Percentiles rank a stretch among this genome's conserved stretches.
Conservation (phyloP, 2,888 invertebrate species). For the Drosophila koepferae region DNA sequence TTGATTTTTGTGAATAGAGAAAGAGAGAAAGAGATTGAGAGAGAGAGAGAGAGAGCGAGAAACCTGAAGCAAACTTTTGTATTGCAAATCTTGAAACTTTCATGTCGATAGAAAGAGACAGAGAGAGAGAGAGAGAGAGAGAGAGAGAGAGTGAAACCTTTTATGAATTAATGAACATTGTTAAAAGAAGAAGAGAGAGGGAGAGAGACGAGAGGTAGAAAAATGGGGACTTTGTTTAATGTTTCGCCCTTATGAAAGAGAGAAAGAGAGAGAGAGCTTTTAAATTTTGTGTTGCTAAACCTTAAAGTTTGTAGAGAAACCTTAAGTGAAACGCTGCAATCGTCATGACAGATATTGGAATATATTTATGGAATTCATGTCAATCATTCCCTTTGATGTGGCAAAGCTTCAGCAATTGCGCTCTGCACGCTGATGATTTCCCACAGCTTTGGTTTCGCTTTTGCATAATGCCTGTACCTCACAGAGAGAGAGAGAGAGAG, state of each 20-base stretch:
- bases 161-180: neutral
- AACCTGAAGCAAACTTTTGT: neutral
- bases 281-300: neutral
- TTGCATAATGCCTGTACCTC: constrained; percentile 17
- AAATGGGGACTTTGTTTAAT: neutral
- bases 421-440: constrained; percentile 32
- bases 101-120: neutral
- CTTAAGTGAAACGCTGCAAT: constrained; percentile 3
- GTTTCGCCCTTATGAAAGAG: neutral
- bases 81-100: constrained; percentile 1
- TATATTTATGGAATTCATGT: constrained; percentile 43
- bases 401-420: constrained; percentile 40
- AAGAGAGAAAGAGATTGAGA: neutral
- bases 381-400: constrained; percentile 53
- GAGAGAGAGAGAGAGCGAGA: constrained; percentile 3
- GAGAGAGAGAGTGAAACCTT: neutral
- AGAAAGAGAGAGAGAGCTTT: neutral
- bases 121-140: neutral
- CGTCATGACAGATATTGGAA: constrained; percentile 26
- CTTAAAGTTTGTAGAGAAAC: neutral
- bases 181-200: neutral
- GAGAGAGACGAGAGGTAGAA: neutral
- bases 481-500: too few relatives aligned
- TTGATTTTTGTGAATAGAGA: constrained; percentile 9
- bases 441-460: constrained; percentile 41